A percentile compares a stretch with the other conserved stretches of the same genome.
Conservation (phyloP, 2,113 vertebrate species). For the Hyperoodon ampullatus region DNA sequence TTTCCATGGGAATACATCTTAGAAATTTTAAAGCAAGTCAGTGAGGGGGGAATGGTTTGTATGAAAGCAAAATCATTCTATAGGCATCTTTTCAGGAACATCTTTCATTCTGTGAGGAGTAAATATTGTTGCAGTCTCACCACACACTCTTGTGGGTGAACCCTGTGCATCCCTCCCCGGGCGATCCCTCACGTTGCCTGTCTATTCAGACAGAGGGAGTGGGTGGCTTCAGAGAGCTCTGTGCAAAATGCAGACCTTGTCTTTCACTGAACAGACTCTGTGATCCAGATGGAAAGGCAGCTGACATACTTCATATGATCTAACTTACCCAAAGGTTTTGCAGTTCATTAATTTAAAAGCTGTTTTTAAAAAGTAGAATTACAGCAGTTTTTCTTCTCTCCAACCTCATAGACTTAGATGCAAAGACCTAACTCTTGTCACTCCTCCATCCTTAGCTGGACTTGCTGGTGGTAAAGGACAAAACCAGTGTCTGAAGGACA, state of each 20-base stretch:
- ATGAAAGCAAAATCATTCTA: not conserved
- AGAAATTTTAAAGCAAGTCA: conserved; percentile 30
- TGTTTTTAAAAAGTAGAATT: not conserved
- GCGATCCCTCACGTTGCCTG: not conserved
- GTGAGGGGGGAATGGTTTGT: not conserved
- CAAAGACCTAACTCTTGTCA: not conserved
- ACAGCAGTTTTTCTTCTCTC: not conserved
- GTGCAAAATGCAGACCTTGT: not conserved
- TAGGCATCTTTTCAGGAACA: not conserved
- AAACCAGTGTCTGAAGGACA: not conserved
- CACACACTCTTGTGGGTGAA: not conserved
- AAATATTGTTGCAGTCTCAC: not conserved
- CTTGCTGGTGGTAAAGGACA: not conserved
- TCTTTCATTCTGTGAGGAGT: not conserved
- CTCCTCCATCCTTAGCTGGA: not conserved
- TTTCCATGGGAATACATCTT: not conserved
- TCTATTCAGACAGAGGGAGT: not conserved
- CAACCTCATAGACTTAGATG: not conserved
- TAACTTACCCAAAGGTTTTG: not conserved
- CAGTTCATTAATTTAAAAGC: not conserved
- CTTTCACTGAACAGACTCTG: not conserved
- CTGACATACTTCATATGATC: not conserved
- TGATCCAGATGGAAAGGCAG: not conserved
- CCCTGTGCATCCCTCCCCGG: not conserved
- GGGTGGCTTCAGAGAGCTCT: not conserved